These are phyloP conservation scores for Ptilorrhoa leucosticta DNA, from an alignment of 2,113 vertebrate genomes.

Conservation along the genomic window DNA sequence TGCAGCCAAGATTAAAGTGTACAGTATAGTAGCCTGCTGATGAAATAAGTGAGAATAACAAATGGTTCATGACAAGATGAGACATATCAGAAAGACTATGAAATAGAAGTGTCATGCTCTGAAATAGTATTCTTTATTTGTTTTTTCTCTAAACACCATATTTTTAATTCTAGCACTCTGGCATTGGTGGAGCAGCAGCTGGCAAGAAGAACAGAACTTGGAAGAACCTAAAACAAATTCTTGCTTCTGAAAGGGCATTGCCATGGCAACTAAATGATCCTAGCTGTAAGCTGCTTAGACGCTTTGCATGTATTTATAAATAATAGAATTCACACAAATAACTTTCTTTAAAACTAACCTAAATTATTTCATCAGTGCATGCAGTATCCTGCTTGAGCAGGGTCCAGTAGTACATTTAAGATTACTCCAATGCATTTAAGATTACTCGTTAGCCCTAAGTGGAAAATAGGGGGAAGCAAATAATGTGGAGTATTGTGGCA, in stretches of 20 bases:
- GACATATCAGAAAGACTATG: not conserved
- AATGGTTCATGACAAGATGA: constrained; percentile 17
- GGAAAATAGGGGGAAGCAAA: not conserved
- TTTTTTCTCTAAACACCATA: constrained; percentile 19
- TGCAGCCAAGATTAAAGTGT: constrained; percentile 24
- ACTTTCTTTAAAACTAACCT: constrained; percentile 48
- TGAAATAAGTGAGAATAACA: constrained; percentile 26
- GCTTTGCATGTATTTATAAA: constrained; percentile 64
- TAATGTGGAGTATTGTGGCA: not conserved
- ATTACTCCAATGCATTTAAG: not conserved
- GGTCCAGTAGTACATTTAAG: not conserved
- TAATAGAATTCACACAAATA: constrained; percentile 55
- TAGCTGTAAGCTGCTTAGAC: constrained; percentile 83
- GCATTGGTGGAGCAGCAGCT: constrained; percentile 92
- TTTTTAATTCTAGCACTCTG: constrained; percentile 85
- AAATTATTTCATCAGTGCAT: not conserved
- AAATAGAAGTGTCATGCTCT: constrained; percentile 5
- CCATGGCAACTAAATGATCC: constrained; percentile 94
- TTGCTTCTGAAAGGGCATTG: constrained; percentile 90
- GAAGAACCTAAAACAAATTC: constrained; percentile 99
- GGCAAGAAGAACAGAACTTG: constrained; percentile 98
- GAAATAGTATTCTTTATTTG: not conserved
- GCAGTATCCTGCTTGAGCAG: not conserved
- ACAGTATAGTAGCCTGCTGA: not conserved
- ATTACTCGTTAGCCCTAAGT: not conserved